Evolutionary conservation across 2,113 vertebrate genomes (phyloP).

Genomic region (Myocastor coypus): DNA sequence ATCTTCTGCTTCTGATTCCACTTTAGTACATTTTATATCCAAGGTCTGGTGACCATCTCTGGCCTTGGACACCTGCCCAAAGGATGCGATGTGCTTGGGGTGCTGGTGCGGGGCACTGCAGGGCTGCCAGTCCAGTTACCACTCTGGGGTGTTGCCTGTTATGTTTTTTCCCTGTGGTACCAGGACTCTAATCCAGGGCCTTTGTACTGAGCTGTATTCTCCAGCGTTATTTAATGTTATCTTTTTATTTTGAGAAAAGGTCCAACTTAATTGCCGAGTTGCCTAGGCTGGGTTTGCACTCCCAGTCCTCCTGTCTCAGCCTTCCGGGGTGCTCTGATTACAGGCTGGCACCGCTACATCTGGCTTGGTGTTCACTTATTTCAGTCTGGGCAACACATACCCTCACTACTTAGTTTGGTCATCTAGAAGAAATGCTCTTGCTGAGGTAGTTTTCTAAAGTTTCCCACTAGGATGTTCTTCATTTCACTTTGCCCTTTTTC

Average conservation of each 20-base stretch:
- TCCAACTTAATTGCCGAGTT: background rate
- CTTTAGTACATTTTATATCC: background rate
- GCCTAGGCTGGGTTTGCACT: background rate
- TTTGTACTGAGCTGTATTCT: background rate
- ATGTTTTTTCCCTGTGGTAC: background rate
- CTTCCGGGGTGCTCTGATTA: background rate
- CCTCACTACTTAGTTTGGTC: background rate
- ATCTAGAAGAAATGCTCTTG: background rate
- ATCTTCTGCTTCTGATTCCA: background rate
- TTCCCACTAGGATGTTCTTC: slow-evolving; percentile 65
- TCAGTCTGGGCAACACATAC: background rate
- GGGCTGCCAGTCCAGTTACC: rapidly evolving
- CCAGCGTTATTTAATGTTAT: background rate
- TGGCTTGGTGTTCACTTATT: background rate
- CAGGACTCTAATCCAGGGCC: background rate
- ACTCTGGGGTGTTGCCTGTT: background rate
- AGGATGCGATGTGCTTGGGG: too few species aligned
- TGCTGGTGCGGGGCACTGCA: background rate
- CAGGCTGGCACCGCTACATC: background rate
- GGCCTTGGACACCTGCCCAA: background rate
- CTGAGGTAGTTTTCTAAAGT: slow-evolving; percentile 5
- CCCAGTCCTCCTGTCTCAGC: background rate
- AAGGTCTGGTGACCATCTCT: rapidly evolving
- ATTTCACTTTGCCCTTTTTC: slow-evolving; percentile 58
- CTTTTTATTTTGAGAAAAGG: background rate